These are phyloP conservation scores for Hystrix cristata DNA, from an alignment of 2,113 vertebrate genomes.

Conservation along the genomic window DNA sequence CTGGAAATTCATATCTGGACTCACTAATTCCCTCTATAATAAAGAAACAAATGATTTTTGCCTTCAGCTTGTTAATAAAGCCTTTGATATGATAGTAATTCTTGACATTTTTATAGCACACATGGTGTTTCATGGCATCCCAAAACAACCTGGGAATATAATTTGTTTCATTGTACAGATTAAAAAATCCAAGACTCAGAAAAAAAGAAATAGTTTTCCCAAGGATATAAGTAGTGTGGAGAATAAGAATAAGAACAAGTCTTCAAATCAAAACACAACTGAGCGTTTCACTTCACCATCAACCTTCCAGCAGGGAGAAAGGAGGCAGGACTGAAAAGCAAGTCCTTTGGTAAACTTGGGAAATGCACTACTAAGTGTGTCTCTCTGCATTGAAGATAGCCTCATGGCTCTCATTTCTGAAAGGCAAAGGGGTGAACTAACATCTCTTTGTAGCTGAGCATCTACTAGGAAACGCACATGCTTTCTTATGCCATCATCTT, in stretches of 20 bases:
- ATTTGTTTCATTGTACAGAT: neutral
- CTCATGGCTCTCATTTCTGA: neutral
- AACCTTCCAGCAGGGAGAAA: neutral
- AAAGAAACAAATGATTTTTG: slow-evolving; percentile 51
- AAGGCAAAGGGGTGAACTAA: slow-evolving; percentile 18
- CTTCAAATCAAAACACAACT: neutral
- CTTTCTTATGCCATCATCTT: neutral
- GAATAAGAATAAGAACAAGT: neutral
- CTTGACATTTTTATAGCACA: neutral
- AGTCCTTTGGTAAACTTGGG: neutral
- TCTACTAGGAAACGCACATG: neutral
- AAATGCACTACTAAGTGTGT: neutral
- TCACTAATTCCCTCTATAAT: neutral
- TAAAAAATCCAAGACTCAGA: neutral
- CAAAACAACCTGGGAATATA: neutral
- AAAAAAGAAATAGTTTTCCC: neutral
- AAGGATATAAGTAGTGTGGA: neutral
- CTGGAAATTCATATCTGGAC: neutral
- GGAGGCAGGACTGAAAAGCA: neutral
- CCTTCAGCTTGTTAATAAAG: slow-evolving; percentile 42
- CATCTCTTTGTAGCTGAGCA: neutral
- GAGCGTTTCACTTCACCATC: too few relatives aligned
- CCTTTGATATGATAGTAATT: neutral
- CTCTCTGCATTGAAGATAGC: neutral
- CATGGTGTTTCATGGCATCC: neutral